Evolutionary conservation across 2,797 vertebrate genomes (phyloP).

Genomic region (Myoxocephalus aenaeus): DNA sequence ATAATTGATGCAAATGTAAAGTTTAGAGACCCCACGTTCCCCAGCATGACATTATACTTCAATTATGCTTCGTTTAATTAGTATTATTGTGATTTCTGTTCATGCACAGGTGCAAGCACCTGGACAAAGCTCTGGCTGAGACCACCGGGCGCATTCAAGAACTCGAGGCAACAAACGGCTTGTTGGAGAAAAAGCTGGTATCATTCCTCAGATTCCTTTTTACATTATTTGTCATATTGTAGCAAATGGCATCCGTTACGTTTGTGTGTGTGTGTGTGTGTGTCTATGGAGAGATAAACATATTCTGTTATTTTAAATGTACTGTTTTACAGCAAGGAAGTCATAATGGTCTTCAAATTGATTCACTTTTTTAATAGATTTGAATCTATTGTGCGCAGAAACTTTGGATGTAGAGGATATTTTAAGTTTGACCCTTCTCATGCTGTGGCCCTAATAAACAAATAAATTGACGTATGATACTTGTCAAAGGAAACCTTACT

Average conservation of each 20-base stretch:
- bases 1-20: too few species aligned
- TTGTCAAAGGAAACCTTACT: background rate
- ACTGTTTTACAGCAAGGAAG: background rate
- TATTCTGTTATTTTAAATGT: background rate
- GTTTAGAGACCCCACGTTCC: background rate
- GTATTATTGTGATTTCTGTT: constrained; percentile 1
- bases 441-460: too few species aligned
- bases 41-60: background rate
- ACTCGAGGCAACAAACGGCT: constrained; percentile 90
- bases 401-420: background rate
- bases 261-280: too few species aligned
- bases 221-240: background rate
- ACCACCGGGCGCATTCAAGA: constrained; percentile 84
- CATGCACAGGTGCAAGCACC: constrained; percentile 87
- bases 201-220: background rate
- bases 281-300: background rate
- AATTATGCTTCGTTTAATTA: background rate
- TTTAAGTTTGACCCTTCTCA: background rate
- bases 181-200: constrained; percentile 92
- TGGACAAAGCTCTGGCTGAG: constrained; percentile 89
- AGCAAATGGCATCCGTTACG: background rate
- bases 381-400: background rate
- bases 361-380: too few species aligned
- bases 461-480: background rate
- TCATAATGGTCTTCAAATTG: background rate